A percentile compares a stretch with the other conserved stretches of the same genome.
phyloP scores from a whole-genome alignment of 35 echinoderm and acorn worm species.

The Stichopus chloronotus region DNA sequence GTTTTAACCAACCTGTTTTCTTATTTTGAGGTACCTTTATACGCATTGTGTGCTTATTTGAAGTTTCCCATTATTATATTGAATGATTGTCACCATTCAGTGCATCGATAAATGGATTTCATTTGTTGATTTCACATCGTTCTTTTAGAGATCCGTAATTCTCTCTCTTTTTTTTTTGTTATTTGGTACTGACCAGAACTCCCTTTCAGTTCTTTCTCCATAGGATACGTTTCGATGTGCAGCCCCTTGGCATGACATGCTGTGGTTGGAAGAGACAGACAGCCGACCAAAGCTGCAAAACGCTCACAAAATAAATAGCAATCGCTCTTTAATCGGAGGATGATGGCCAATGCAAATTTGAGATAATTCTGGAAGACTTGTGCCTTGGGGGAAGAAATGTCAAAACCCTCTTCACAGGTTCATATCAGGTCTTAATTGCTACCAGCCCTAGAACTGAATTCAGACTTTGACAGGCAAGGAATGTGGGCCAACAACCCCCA shows the following conservation, averaged over 20 bases:
- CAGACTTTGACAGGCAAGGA: constrained; percentile 50
- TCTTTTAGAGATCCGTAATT: too few species aligned
- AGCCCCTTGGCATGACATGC: constrained; percentile 54
- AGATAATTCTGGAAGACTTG: constrained; percentile 28
- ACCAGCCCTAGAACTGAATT: not conserved
- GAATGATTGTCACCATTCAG: too few species aligned
- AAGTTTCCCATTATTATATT: too few species aligned
- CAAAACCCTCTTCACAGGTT: not conserved
- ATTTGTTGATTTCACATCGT: too few species aligned
- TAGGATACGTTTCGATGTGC: constrained; percentile 32
- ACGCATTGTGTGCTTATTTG: too few species aligned
- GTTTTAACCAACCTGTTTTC: too few species aligned
- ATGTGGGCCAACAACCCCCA: constrained; percentile 2
- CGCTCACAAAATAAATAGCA: not conserved
- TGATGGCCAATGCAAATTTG: constrained; percentile 35
- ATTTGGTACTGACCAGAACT: constrained; percentile 1
- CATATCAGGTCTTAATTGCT: not conserved
- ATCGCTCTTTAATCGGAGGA: not conserved
- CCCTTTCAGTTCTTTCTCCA: constrained; percentile 53
- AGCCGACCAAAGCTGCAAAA: constrained; percentile 6
- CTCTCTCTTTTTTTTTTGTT: not conserved
- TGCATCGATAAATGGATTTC: too few species aligned
- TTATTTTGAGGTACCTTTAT: too few species aligned
- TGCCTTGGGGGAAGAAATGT: not conserved
- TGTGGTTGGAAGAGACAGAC: constrained; percentile 15